A percentile compares a stretch with the other conserved stretches of the same genome.
These are phyloP conservation scores for Bothrops jararaca DNA, from an alignment of 2,113 vertebrate species.

Conservation along the genomic window DNA sequence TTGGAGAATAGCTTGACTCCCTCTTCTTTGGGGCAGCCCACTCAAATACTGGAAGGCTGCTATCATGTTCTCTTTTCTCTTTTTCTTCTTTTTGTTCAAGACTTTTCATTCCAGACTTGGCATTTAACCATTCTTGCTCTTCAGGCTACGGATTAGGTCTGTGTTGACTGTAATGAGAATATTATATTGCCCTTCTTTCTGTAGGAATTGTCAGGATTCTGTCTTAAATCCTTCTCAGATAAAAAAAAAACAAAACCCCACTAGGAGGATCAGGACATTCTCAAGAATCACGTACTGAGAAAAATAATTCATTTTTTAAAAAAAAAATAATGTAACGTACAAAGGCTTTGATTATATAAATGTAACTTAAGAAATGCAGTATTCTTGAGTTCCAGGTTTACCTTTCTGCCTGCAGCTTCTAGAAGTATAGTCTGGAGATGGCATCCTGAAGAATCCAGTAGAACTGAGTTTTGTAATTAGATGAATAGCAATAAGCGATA, in stretches of 20 bases:
- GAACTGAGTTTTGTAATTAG: not conserved
- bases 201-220: not conserved
- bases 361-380: not conserved
- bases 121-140: constrained; percentile 11
- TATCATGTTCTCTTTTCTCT: no score
- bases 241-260: not conserved
- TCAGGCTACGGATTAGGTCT: not conserved
- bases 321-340: not conserved
- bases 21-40: no score
- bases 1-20: no score
- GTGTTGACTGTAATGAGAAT: not conserved
- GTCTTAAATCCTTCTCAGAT: not conserved
- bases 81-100: not conserved
- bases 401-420: not conserved
- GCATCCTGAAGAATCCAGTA: not conserved
- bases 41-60: no score
- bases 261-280: not conserved
- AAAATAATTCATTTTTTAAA: not conserved
- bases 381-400: not conserved
- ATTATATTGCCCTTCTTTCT: not conserved
- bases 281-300: not conserved
- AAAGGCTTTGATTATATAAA: not conserved
- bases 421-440: not conserved
- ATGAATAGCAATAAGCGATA: not conserved
- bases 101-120: constrained; percentile 18